phyloP scores from a whole-genome alignment of 2,888 invertebrate species.

The Linnaemya tessellans region DNA sequence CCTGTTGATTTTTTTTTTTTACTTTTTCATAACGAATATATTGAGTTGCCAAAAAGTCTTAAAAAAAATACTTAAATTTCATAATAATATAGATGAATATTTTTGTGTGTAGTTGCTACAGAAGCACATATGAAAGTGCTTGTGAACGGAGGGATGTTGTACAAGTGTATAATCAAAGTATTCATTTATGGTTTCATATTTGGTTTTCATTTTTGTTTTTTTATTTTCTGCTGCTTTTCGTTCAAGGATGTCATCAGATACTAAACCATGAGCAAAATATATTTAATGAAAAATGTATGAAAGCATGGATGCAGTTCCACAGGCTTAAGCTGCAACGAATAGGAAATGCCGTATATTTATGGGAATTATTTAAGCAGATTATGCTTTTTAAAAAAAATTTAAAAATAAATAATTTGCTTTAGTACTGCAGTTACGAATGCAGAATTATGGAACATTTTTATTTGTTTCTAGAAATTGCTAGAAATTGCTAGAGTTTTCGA shows the following conservation, averaged over 20 bases:
- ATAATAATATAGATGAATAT: neutral
- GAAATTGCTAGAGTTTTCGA: too few relatives aligned
- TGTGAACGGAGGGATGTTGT: too few relatives aligned
- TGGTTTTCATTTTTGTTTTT: constrained; percentile 19
- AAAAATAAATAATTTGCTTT: too few relatives aligned
- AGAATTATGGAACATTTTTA: too few relatives aligned
- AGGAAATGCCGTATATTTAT: neutral
- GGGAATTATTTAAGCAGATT: neutral
- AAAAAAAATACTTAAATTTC: constrained; percentile 1
- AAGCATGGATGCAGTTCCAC: neutral
- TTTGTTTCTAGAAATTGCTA: too few relatives aligned
- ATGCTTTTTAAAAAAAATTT: too few relatives aligned
- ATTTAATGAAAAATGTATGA: constrained; percentile 27
- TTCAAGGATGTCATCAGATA: constrained; percentile 63
- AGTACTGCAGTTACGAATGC: too few relatives aligned
- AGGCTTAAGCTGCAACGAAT: constrained; percentile 1
- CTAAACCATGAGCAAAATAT: constrained; percentile 50
- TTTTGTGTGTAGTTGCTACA: neutral
- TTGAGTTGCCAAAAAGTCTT: constrained; percentile 17
- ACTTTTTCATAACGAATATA: neutral
- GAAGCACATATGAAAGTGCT: neutral
- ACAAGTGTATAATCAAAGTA: constrained; percentile 20
- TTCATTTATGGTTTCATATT: constrained; percentile 37
- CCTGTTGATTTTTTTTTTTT: neutral
- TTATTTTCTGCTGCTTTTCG: neutral